Evolutionary conservation across 2,113 vertebrate genomes (phyloP).

Genomic region (Columba livia): DNA sequence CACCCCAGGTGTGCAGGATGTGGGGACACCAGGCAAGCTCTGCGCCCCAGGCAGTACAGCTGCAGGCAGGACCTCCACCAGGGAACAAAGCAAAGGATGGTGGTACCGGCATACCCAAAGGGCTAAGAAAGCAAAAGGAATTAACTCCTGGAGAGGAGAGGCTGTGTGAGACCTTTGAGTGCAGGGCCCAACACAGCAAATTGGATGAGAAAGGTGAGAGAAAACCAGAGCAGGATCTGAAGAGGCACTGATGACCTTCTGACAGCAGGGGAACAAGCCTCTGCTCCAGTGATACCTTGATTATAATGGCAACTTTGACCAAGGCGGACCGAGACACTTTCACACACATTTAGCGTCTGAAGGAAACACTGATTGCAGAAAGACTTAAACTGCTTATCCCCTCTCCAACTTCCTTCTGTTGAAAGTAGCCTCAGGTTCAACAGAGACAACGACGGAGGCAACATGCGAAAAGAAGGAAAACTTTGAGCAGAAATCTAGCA

Average conservation of each 20-base stretch:
- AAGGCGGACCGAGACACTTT: conserved; percentile 17
- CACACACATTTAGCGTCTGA: background rate
- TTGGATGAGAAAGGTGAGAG: background rate
- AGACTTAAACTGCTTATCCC: background rate
- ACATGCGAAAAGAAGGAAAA: background rate
- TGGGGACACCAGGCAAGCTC: background rate
- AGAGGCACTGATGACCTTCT: conserved; percentile 28
- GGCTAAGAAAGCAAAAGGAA: background rate
- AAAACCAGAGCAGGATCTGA: conserved; percentile 1
- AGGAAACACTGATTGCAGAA: conserved; percentile 41
- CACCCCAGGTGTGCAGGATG: background rate
- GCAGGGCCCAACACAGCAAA: background rate
- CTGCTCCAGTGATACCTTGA: conserved; percentile 46
- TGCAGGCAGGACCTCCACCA: background rate
- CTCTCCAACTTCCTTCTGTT: background rate
- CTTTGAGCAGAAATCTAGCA: background rate
- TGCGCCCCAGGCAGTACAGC: background rate
- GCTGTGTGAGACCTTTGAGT: background rate
- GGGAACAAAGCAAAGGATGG: background rate
- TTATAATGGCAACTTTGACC: conserved; percentile 56
- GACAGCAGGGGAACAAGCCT: conserved; percentile 17
- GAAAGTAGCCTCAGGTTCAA: background rate
- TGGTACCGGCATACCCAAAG: background rate
- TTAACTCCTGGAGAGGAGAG: background rate
- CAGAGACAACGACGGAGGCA: background rate